phyloP scores from a whole-genome alignment of 2,888 invertebrate genomes.

The Salticus scenicus region DNA sequence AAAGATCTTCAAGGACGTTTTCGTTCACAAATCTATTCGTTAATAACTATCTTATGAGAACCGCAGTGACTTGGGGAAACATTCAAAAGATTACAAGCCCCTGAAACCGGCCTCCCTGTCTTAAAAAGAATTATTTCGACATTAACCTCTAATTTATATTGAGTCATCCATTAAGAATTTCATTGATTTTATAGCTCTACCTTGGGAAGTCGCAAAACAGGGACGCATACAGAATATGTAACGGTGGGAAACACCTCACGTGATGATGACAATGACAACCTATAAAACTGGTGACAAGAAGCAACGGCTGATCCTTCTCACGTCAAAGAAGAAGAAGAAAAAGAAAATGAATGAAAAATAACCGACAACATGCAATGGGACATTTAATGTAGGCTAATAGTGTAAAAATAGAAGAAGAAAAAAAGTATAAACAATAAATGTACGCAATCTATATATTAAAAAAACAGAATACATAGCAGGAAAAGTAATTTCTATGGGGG shows the following conservation, averaged over 20 bases:
- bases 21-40: too few relatives aligned
- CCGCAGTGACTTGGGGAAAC: too few relatives aligned
- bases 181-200: not conserved
- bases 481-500: too few relatives aligned
- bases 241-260: slow-evolving; percentile 45
- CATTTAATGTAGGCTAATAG: too few relatives aligned
- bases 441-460: too few relatives aligned
- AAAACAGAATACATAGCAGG: too few relatives aligned
- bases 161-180: not conserved
- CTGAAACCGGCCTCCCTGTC: not conserved
- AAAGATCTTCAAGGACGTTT: too few relatives aligned
- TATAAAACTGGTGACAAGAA: not conserved
- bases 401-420: too few relatives aligned
- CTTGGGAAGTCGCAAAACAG: not conserved
- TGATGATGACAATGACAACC: slow-evolving; percentile 31
- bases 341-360: not conserved
- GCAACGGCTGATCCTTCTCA: not conserved
- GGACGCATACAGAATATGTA: slow-evolving; percentile 44
- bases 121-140: not conserved
- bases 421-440: too few relatives aligned
- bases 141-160: not conserved
- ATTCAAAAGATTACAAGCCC: too few relatives aligned
- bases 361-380: too few relatives aligned
- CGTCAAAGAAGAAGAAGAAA: not conserved
- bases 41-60: too few relatives aligned